A percentile compares a stretch with the other conserved stretches of the same genome.
Evolutionary conservation across 2,797 vertebrate genomes (phyloP).

Genomic region (Crenichthys baileyi): DNA sequence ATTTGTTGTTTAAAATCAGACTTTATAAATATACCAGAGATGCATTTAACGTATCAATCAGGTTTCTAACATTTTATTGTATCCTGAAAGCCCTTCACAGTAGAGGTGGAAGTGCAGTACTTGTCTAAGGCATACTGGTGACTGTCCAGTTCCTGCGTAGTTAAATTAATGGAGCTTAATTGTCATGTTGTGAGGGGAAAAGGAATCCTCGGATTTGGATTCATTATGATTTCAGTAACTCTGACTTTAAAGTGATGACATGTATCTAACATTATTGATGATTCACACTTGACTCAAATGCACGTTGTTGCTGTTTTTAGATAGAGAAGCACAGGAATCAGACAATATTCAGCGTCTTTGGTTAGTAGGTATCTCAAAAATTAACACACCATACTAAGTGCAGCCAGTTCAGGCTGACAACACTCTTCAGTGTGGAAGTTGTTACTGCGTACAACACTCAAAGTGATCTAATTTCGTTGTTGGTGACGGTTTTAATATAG

Average conservation of each 20-base stretch:
- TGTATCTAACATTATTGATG: not conserved
- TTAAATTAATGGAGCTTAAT: not conserved
- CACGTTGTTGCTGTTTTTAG: not conserved
- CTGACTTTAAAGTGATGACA: no score
- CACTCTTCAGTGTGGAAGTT: not conserved
- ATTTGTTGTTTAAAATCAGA: not conserved
- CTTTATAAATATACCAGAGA: not conserved
- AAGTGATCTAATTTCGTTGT: not conserved
- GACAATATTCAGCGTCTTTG: not conserved
- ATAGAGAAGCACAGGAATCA: not conserved
- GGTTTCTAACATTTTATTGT: not conserved
- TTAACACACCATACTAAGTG: not conserved
- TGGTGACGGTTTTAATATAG: not conserved
- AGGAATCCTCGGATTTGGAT: not conserved
- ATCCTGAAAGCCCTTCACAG: not conserved
- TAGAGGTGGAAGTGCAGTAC: not conserved
- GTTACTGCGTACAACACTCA: not conserved
- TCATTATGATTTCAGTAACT: not conserved
- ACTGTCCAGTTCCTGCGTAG: not conserved
- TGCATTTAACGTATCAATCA: not conserved
- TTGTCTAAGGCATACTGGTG: not conserved
- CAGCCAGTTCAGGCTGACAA: not conserved
- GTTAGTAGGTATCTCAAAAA: not conserved
- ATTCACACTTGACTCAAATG: not conserved
- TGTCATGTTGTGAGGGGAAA: not conserved